Conservation (phyloP, 2,888 invertebrate genomes). For the Ellobium chinense region DNA sequence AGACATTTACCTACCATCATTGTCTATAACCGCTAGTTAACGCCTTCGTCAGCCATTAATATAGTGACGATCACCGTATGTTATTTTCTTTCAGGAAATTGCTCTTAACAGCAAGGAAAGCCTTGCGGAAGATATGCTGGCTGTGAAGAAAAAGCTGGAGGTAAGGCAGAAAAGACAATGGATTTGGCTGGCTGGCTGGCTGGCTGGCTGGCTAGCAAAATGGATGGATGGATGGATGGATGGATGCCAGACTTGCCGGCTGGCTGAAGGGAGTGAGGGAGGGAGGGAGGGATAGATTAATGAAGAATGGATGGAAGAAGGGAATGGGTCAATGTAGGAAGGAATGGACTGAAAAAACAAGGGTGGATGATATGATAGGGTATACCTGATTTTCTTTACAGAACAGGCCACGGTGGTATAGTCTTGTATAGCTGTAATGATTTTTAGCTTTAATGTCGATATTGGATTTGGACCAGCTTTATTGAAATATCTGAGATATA, state of each 20-base stretch:
- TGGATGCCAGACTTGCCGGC: not conserved
- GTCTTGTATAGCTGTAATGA: no score
- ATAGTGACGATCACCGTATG: no score
- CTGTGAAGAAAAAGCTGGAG: slow-evolving; percentile 96
- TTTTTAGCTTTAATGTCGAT: no score
- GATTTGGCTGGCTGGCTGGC: not conserved
- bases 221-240: not conserved
- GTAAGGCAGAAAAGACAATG: not conserved
- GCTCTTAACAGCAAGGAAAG: slow-evolving; percentile 91
- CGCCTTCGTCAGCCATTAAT: no score
- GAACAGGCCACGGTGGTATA: no score
- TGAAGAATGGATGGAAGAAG: not conserved
- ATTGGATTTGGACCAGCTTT: no score
- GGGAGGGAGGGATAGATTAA: not conserved
- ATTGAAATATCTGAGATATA: no score
- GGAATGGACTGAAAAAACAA: not conserved
- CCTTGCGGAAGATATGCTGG: slow-evolving; percentile 92
- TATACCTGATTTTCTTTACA: no score
- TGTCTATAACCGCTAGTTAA: no score
- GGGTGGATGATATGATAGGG: no score
- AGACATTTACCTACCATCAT: no score
- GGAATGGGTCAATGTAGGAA: not conserved
- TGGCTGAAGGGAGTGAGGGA: not conserved
- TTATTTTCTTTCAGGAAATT: slow-evolving; percentile 83
- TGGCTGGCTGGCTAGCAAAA: not conserved